Base-by-base conservation (phyloP, 2,797 vertebrate genomes). In the Philypnodon macrostomus region DNA sequence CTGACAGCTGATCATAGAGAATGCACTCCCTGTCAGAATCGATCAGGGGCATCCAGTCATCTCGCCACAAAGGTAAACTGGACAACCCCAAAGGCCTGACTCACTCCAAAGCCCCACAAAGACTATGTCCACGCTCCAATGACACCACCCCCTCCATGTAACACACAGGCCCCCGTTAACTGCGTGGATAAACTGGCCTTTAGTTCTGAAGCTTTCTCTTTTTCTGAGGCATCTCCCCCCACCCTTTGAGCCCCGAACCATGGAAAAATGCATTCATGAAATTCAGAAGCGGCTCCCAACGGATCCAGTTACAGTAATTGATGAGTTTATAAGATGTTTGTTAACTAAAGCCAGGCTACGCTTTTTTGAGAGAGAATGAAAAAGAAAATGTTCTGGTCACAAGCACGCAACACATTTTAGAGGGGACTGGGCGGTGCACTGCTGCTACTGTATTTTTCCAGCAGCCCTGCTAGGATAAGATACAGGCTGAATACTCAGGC, bases 1-100 rank as follows among this genome's bases (percentile, higher is more conserved):
- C 33, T 87, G 90, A 92, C 89, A 85, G 82, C 82, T 90, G 90
- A 90, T 90, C 87, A 87, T 79, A 79, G 81, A 90, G 88, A 90
- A 91, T 90, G 88, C 74, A 81, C 81, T 78, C 83, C 85, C 86
- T 91, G 88, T 90, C 88, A 89, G 67, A 88, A 75, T 78, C 75
- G 17, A 90, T 91, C 88, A 90, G 83, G 58, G 73, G 40, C 72
- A 70, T 60, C 65, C 85, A 80, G 81, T 88, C 84, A 88, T 89
- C 86, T 84, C 40, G 33, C 68, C 60, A 74, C 81, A 87, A 85
- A 83, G 83, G 83, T 83, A 72, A 82, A 83, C 75, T 59, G 56
- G 64, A 72, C 76, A 61, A 68, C 75, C 81, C 80, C 67, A 82
- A 75, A 73, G 75, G 75, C 79, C 73, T 79, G 81, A 79, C 67